Base-by-base conservation (phyloP, 1,140 invertebrate species). In the Phortica variegata region DNA sequence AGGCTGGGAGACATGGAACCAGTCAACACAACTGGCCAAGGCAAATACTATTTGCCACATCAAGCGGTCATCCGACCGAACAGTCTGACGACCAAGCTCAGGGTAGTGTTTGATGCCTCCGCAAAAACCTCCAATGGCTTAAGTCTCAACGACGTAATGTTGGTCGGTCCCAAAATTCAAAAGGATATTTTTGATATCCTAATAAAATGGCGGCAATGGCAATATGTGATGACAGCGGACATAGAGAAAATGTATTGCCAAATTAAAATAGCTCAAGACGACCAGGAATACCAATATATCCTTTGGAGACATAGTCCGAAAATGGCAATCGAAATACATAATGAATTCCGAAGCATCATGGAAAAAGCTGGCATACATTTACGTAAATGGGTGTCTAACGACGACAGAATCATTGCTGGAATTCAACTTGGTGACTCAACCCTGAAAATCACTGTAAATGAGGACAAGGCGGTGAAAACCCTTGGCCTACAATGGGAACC, bases 301-400 rank as follows among this genome's bases (percentile, higher is more conserved):
- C 19, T 79, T 2, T 78, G 77, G 72, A 47, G 72, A 32, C 17
- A 61, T 32, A 39, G 48, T 5, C 45, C 54, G 8, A 37, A 47
- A 19, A 33, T 70, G 15, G 32, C 54, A 5, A 46, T 77, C 3
- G 49, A 49, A 38, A 3, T 7, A 48, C n/a, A 15, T 68, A n/a
- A 36, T 78, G 8, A 20, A 39, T 31, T n/a, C n/a, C n/a, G n/a
- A n/a, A n/a, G n/a, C n/a, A n/a, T n/a, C n/a, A n/a, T n/a, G n/a
- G n/a, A n/a, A n/a, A 47, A 19, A 10, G 70, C 57, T 34, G 71
- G 73, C 23, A 75, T 80, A 40, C 12, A 61, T 26, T 49, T 77
- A 19, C 52, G 71, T 36, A 78, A 79, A 66, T 79, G 76, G 74
- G 45, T 47, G 1, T 63, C 62, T 0, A 78, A 76, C 47, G 40